These are phyloP conservation scores for Amphiprion clarkii DNA, from an alignment of 2,797 vertebrate genomes.

Conservation along the genomic window DNA sequence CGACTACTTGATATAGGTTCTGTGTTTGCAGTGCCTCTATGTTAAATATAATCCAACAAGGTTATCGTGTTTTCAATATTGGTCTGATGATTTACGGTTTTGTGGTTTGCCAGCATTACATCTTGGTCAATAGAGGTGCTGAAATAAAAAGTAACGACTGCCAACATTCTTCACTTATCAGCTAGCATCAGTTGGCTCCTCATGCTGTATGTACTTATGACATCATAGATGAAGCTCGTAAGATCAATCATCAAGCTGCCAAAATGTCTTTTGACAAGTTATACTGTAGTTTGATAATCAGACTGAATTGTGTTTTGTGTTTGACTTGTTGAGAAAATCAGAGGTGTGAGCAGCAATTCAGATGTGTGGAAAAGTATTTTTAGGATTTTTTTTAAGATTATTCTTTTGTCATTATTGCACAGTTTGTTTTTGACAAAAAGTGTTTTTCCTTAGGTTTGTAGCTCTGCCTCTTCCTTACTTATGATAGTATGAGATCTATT, in stretches of 20 bases:
- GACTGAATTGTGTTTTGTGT: constrained; percentile 1
- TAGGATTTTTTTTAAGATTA: too few species aligned
- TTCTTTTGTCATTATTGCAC: too few species aligned
- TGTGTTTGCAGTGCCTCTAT: constrained; percentile 1
- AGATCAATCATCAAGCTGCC: constrained; percentile 1
- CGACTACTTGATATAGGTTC: neutral
- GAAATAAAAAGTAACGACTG: neutral
- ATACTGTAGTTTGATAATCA: neutral
- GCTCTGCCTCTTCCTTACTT: constrained; percentile 3
- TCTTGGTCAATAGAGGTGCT: neutral
- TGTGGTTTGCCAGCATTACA: neutral
- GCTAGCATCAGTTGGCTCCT: constrained; percentile 1
- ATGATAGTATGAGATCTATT: neutral
- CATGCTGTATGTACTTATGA: neutral
- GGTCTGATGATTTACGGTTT: neutral
- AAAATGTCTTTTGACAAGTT: neutral
- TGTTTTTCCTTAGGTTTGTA: constrained; percentile 24
- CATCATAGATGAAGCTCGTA: neutral
- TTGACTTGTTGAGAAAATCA: neutral
- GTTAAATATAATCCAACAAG: constrained; percentile 13
- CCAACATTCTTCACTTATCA: neutral
- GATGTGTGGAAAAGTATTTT: neutral
- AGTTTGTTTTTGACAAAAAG: constrained; percentile 14
- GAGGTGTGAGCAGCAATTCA: neutral
- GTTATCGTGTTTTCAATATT: constrained; percentile 2